phyloP scores from a whole-genome alignment of 2,113 vertebrate genomes.

The Arothron firmamentum region DNA sequence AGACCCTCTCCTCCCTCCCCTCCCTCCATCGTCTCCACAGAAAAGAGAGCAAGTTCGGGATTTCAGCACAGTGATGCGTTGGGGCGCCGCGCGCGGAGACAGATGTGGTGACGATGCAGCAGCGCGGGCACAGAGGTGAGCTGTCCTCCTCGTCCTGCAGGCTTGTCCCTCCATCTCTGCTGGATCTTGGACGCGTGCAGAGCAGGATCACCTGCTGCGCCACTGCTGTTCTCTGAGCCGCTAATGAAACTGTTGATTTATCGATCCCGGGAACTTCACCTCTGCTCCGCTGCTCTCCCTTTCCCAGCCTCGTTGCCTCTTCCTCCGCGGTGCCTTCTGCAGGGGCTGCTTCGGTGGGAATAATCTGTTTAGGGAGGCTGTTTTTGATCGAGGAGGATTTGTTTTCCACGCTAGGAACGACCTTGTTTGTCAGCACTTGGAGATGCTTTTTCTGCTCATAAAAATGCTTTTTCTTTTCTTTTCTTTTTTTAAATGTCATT shows the following conservation, averaged over 20 bases:
- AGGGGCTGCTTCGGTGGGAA: no score
- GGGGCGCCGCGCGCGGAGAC: neutral
- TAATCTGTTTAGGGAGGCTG: no score
- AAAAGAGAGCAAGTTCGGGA: neutral
- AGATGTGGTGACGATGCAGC: conserved; percentile 10
- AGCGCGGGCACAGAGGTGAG: conserved; percentile 41
- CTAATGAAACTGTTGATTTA: neutral
- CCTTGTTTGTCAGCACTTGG: no score
- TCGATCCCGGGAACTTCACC: neutral
- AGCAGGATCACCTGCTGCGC: no score
- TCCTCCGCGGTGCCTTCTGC: no score
- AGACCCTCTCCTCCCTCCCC: neutral
- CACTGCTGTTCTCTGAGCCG: neutral
- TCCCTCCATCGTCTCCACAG: neutral
- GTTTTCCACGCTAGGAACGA: no score
- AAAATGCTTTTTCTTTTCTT: neutral
- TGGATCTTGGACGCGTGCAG: no score
- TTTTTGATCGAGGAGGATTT: no score
- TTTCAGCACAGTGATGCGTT: neutral
- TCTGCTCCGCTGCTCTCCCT: neutral
- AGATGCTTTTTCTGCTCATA: neutral
- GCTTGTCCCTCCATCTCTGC: neutral
- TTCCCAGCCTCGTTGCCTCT: neutral
- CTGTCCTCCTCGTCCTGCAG: neutral
- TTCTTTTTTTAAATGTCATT: no score